Percentiles rank a stretch among this genome's conserved stretches.
Conservation (phyloP, 92 coral and sea anemone genomes). For the Desmophyllum pertusum region DNA sequence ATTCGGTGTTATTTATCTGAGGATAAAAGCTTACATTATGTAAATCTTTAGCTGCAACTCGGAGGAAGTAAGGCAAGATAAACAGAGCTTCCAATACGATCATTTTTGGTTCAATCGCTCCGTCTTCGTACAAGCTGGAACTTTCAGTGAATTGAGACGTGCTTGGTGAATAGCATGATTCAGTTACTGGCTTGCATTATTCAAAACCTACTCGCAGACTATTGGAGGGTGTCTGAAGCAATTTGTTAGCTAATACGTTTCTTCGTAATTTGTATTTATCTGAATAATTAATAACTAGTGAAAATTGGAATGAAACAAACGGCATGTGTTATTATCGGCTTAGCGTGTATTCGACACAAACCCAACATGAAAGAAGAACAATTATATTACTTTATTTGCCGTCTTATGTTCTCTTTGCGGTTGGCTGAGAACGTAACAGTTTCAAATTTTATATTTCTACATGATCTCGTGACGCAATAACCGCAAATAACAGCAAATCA, state of each 20-base stretch:
- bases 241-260: background rate
- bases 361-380: background rate
- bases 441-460: background rate
- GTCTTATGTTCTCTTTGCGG: background rate
- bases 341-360: background rate
- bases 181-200: background rate
- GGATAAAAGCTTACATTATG: background rate
- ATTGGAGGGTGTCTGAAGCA: background rate
- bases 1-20: background rate
- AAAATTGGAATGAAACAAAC: background rate
- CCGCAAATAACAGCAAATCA: background rate
- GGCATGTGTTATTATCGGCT: background rate
- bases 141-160: background rate
- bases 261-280: background rate
- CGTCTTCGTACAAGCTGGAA: background rate
- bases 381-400: background rate
- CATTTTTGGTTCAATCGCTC: background rate
- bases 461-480: background rate
- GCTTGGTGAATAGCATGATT: background rate
- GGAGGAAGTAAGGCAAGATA: background rate
- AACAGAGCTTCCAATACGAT: background rate
- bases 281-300: conserved; percentile 2
- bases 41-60: background rate
- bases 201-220: background rate
- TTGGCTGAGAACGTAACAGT: background rate